Percentiles rank a stretch among this genome's conserved stretches.
These are phyloP conservation scores for Danio kyathit DNA, from an alignment of 2,797 vertebrate species.

Conservation along the genomic window DNA sequence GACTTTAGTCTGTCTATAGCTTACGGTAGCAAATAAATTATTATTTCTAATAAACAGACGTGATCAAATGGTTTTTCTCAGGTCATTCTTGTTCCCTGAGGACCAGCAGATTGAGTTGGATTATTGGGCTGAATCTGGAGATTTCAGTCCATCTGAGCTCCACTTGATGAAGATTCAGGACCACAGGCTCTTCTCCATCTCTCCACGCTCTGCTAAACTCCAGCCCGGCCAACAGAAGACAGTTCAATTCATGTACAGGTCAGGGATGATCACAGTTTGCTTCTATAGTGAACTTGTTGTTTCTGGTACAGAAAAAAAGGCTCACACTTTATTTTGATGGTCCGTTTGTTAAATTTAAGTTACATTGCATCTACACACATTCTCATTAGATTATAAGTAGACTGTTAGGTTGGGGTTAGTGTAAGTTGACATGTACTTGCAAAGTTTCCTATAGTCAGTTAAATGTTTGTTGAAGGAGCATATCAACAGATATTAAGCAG, in stretches of 20 bases:
- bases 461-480: too few relatives aligned
- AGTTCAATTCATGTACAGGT: constrained; percentile 90
- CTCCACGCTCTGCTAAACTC: constrained; percentile 85
- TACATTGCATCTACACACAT: too few relatives aligned
- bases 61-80: constrained; percentile 59
- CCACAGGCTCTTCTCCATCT: constrained; percentile 85
- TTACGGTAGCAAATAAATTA: not conserved
- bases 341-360: too few relatives aligned
- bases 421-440: too few relatives aligned
- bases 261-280: constrained; percentile 36
- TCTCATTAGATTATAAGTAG: too few relatives aligned
- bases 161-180: constrained; percentile 88
- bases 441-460: too few relatives aligned
- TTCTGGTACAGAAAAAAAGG: not conserved
- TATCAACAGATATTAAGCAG: too few relatives aligned
- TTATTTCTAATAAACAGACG: not conserved
- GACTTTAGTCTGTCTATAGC: not conserved
- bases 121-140: constrained; percentile 84
- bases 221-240: constrained; percentile 83
- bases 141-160: constrained; percentile 82
- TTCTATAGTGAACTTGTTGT: not conserved
- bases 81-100: constrained; percentile 91
- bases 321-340: too few relatives aligned
- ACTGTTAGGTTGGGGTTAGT: too few relatives aligned
- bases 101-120: constrained; percentile 90